These are phyloP conservation scores for Acrocephalus arundinaceus DNA, from an alignment of 2,113 vertebrate species.

Conservation along the genomic window DNA sequence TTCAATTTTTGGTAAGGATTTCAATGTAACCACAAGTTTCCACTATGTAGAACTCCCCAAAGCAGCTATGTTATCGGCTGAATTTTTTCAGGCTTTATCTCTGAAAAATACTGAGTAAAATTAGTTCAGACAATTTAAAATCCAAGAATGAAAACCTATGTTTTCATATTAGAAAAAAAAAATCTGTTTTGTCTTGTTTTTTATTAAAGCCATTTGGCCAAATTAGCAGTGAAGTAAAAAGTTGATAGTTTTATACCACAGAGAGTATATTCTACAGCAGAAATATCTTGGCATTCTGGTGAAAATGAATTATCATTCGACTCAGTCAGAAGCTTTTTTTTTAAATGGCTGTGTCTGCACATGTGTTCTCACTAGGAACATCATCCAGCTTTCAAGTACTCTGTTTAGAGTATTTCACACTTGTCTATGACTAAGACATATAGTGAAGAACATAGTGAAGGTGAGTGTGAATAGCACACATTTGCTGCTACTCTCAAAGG, in stretches of 20 bases:
- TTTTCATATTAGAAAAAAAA: neutral
- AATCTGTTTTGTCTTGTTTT: neutral
- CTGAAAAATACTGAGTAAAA: neutral
- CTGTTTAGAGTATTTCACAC: neutral
- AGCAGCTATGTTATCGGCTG: neutral
- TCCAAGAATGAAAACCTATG: neutral
- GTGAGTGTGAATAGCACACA: neutral
- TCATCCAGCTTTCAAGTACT: neutral
- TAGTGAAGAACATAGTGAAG: neutral
- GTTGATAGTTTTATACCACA: neutral
- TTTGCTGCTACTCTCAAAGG: neutral
- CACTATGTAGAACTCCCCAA: neutral
- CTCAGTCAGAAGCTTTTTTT: neutral
- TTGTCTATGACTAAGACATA: neutral
- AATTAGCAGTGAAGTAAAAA: neutral
- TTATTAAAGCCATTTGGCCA: neutral
- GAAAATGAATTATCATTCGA: neutral
- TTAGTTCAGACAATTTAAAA: neutral
- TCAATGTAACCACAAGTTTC: neutral
- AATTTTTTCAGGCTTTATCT: conserved; percentile 5
- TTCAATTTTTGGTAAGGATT: neutral
- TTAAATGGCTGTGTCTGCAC: neutral
- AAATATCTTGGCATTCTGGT: neutral
- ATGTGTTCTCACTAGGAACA: neutral
- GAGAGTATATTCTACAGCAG: neutral